Evolutionary conservation across 1,140 invertebrate genomes (phyloP), one percentile per base, ranked within the genome.

Genomic region (Adelges cooleyi): DNA sequence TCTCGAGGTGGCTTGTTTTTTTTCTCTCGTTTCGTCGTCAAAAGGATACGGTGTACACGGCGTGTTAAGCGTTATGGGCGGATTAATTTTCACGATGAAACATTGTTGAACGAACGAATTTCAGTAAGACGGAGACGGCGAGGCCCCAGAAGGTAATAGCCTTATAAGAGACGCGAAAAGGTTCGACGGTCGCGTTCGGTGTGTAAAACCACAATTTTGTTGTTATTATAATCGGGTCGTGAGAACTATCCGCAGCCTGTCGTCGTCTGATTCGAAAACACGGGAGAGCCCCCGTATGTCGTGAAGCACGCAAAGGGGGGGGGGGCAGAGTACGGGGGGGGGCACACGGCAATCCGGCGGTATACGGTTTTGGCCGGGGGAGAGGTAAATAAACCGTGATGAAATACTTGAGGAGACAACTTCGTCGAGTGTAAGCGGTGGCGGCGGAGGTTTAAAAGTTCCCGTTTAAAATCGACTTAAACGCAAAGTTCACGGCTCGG

Each of bases 401-500:
- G 17, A 59, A 56, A 40, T 36, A 40, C 33, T 40, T 36, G 53
- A 27, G 23, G 53, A 22, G 38, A 59, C 38, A 25, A 27, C 20
- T 18, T 42, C 23, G 53, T 42, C 53, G 53, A 44, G 40, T 44
- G 40, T n/a, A 44, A 44, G 4, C 27, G 50, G 13, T 20, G 33
- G 53, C 29, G 53, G 17, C 20, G 52, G 18, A 40, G 52, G 36
- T 46, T 48, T 48, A 62, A 62, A 62, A 62, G 56, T 62, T 62
- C 56, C 27, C 56, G 56, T 62, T 62, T 46, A 62, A 62, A 62
- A 62, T 62, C 56, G 56, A 62, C 56, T 62, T 62, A 46, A 62
- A 46, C 56, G 42, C 56, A 62, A 62, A 62, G 56, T 62, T 62
- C 56, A 29, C 56, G 40, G 27, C 56, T n/a, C 42, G 56, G 56